Conservation (phyloP, 2,113 vertebrate genomes). For the Chamaea fasciata region DNA sequence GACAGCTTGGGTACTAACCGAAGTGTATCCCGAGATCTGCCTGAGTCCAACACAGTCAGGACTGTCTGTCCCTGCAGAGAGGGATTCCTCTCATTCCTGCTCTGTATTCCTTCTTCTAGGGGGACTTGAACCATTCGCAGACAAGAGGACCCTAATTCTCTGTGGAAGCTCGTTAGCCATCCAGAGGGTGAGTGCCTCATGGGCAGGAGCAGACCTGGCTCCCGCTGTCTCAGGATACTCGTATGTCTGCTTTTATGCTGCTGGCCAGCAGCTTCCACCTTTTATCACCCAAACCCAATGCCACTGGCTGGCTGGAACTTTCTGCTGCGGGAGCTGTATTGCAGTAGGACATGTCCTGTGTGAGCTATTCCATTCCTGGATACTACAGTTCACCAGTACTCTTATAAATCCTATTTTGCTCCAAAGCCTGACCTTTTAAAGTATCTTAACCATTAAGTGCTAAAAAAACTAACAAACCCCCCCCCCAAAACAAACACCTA, state of each 20-base stretch:
- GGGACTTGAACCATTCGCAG: neutral
- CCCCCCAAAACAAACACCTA: neutral
- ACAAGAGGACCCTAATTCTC: neutral
- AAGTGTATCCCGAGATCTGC: fast-evolving
- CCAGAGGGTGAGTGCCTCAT: neutral
- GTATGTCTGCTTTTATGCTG: neutral
- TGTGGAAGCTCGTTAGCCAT: neutral
- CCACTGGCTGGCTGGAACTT: neutral
- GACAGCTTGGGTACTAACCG: neutral
- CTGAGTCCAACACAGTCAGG: neutral
- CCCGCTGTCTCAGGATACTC: neutral
- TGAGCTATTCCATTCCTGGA: neutral
- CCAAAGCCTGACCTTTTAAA: neutral
- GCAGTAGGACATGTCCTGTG: neutral
- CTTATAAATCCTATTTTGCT: neutral
- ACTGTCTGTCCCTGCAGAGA: neutral
- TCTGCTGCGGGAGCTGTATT: neutral
- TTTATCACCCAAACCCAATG: neutral
- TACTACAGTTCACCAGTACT: neutral
- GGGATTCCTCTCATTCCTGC: neutral
- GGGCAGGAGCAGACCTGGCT: neutral
- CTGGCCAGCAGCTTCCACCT: neutral
- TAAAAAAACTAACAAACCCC: neutral
- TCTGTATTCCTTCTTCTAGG: neutral
- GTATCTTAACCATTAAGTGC: neutral